Percentiles rank a stretch among this genome's conserved stretches.
Conservation (phyloP, 2,113 vertebrate genomes). For the Percina caprodes region DNA sequence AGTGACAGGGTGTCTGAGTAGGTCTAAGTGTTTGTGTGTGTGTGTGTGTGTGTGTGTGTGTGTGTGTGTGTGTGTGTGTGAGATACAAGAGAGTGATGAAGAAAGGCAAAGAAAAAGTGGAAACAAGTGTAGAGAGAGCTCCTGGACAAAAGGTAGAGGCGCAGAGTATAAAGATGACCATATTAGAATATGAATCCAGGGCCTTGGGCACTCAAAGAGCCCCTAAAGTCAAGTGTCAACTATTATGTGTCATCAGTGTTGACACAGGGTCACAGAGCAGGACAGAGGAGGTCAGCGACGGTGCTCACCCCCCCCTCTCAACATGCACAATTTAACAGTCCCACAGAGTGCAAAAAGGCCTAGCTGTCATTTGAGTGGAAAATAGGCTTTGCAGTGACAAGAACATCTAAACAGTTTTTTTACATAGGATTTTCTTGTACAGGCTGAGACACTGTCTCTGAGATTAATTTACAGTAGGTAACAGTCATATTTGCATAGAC, state of each 20-base stretch:
- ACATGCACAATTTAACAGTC: constrained; percentile 79
- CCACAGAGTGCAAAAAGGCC: constrained; percentile 64
- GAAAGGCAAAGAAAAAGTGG: constrained; percentile 47
- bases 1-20: constrained; percentile 64
- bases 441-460: constrained; percentile 27
- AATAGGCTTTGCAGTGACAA: constrained; percentile 49
- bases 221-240: constrained; percentile 80
- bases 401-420: constrained; percentile 39
- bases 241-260: constrained; percentile 78
- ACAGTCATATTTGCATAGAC: constrained; percentile 67
- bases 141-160: constrained; percentile 60
- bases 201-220: constrained; percentile 69
- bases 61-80: constrained; percentile 17
- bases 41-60: constrained; percentile 34
- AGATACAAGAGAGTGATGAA: constrained; percentile 42
- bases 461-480: constrained; percentile 52
- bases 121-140: constrained; percentile 56
- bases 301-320: constrained; percentile 64
- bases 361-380: constrained; percentile 69
- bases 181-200: constrained; percentile 77
- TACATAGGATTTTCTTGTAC: constrained; percentile 29
- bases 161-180: constrained; percentile 61
- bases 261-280: constrained; percentile 77
- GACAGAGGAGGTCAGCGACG: constrained; percentile 70
- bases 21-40: constrained; percentile 52